Evolutionary conservation across 2,113 vertebrate species (phyloP), one percentile per base, ranked within the genome.

Genomic region (Phainopepla nitens): DNA sequence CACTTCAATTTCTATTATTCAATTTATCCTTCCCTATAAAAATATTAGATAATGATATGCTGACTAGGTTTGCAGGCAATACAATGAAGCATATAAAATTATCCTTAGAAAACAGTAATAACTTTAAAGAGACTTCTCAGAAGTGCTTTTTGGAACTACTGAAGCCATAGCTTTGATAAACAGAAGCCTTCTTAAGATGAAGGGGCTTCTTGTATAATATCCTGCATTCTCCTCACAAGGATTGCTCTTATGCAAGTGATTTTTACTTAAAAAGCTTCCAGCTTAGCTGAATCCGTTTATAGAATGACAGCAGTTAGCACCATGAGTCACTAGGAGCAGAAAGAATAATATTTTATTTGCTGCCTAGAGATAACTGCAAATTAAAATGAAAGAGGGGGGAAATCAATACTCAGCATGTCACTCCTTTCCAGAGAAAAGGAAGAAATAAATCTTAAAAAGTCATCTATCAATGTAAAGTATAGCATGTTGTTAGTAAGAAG

Each of bases 341-440:
- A 87, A 95, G 61, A 91, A 72, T 93, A 96, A 81, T 94, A 95
- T 97, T 97, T 94, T 97, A 96, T 91, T 98, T 96, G 96, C 96
- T 98, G 96, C 90, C 91, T 91, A 76, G 80, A 96, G 94, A 97
- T 96, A 96, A 90, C 94, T 94, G 90, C 91, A 96, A 97, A 97
- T 97, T 94, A 94, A 97, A 97, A 96, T 80, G 65, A 71, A 70
- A 39, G 56, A 18, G 7, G 18, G 35, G 53, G n/a, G 6, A 31
- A 87, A 96, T 96, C 97, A 97, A 97, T 87, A 95, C 42, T 87
- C 89, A 82, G 84, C 82, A 41, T 70, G 90, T 94, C 92, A 83
- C 85, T 90, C 95, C 81, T 89, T 93, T 71, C 77, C 87, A 97
- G 64, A 91, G 84, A 94, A 97, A 95, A 68, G 56, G 31, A 60